Percentiles rank a stretch among this genome's conserved stretches.
These are phyloP conservation scores for Hippocampus comes DNA, from an alignment of 2,113 vertebrate genomes.

Conservation along the genomic window DNA sequence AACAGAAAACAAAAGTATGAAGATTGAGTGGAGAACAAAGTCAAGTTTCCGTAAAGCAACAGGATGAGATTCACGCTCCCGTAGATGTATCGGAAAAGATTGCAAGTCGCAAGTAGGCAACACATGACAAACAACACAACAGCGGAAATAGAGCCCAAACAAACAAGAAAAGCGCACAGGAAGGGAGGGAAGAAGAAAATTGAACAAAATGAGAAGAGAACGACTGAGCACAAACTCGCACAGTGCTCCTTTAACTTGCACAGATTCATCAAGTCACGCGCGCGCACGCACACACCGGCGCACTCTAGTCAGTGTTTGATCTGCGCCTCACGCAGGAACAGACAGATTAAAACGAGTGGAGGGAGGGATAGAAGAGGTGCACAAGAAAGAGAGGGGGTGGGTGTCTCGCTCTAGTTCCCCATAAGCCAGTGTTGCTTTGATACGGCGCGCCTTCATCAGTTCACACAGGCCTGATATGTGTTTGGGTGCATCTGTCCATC, in stretches of 20 bases:
- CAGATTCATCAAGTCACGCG: conserved; percentile 31
- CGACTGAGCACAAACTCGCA: conserved; percentile 15
- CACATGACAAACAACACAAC: conserved; percentile 23
- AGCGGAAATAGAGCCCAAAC: conserved; percentile 14
- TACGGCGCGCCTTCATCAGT: conserved; percentile 54
- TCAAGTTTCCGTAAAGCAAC: conserved; percentile 20
- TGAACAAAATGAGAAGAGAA: conserved; percentile 37
- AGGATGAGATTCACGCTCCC: conserved; percentile 41
- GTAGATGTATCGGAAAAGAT: conserved; percentile 36
- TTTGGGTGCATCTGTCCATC: conserved; percentile 30
- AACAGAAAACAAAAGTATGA: conserved; percentile 5
- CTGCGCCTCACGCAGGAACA: conserved; percentile 48
- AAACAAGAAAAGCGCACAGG: conserved; percentile 23
- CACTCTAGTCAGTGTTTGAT: conserved; percentile 51
- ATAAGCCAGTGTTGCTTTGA: conserved; percentile 56
- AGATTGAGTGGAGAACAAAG: conserved; percentile 44
- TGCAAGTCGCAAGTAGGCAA: conserved; percentile 23
- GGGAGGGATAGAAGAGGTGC: conserved; percentile 41
- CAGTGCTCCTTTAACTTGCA: conserved; percentile 20
- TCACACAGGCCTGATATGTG: conserved; percentile 33
- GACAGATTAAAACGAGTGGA: conserved; percentile 53
- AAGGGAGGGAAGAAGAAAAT: conserved; percentile 35
- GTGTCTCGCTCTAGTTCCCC: conserved; percentile 54
- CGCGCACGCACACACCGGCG: conserved; percentile 23
- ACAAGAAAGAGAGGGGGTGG: conserved; percentile 40